Conservation (phyloP, 2,888 invertebrate species). For the Drosophila emarginata region DNA sequence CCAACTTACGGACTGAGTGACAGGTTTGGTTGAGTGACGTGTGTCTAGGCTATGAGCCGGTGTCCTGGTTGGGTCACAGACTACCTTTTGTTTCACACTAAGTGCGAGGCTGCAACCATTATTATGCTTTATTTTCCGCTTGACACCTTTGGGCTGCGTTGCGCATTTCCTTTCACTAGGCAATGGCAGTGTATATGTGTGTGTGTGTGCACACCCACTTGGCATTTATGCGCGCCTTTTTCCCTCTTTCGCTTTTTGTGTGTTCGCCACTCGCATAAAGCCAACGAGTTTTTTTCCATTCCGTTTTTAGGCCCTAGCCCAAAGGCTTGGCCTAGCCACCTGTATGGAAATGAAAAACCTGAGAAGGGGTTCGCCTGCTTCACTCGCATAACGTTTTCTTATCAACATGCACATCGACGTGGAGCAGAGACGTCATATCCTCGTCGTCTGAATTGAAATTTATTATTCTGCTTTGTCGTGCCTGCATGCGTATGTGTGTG, state of each 20-base stretch:
- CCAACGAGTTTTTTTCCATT: constrained; percentile 1
- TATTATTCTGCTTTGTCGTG: constrained; percentile 78
- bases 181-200: constrained; percentile 9
- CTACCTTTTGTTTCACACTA: constrained; percentile 32
- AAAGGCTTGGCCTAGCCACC: constrained; percentile 29
- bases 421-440: constrained; percentile 59
- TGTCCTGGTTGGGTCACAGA: constrained; percentile 1
- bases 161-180: constrained; percentile 70
- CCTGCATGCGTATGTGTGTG: constrained; percentile 45
- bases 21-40: constrained; percentile 36
- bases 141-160: constrained; percentile 75
- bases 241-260: constrained; percentile 21
- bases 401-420: constrained; percentile 58
- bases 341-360: background rate
- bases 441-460: constrained; percentile 71
- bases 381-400: constrained; percentile 48
- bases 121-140: constrained; percentile 76
- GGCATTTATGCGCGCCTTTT: constrained; percentile 42
- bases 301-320: constrained; percentile 30
- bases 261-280: constrained; percentile 35
- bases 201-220: constrained; percentile 28
- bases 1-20: constrained; percentile 12
- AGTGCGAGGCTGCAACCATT: constrained; percentile 42
- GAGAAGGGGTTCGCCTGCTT: background rate
- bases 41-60: constrained; percentile 45